Evolutionary conservation across 2,797 vertebrate genomes (phyloP).

Genomic region (Ptychobarbus kaznakovi): DNA sequence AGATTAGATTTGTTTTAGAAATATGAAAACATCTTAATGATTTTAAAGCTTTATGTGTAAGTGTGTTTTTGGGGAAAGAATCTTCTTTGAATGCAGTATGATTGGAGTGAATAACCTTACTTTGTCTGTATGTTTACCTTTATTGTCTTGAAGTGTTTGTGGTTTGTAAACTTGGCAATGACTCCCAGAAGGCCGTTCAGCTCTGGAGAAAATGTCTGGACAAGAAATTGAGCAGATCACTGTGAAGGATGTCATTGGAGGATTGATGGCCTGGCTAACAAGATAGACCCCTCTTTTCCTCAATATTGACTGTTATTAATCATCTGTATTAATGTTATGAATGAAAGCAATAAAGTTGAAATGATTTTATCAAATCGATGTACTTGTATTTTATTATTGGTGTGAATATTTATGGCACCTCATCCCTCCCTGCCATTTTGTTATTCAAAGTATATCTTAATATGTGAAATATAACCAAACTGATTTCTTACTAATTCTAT

Average conservation of each 20-base stretch:
- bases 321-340: constrained; percentile 38
- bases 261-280: constrained; percentile 92
- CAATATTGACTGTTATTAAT: constrained; percentile 80
- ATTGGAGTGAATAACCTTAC: background rate
- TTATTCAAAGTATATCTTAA: background rate
- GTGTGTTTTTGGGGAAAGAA: background rate
- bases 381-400: background rate
- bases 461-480: constrained; percentile 2
- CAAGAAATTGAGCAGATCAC: constrained; percentile 72
- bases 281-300: constrained; percentile 88
- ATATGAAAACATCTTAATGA: background rate
- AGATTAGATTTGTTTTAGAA: no score
- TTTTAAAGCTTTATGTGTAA: background rate
- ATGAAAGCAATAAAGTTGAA: constrained; percentile 38
- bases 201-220: constrained; percentile 83
- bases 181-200: constrained; percentile 94
- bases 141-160: constrained; percentile 78
- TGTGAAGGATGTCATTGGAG: constrained; percentile 88
- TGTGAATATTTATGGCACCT: background rate
- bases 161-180: constrained; percentile 95
- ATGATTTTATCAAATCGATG: background rate
- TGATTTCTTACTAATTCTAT: constrained; percentile 6
- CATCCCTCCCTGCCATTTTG: background rate
- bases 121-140: constrained; percentile 48
- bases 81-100: background rate